A percentile compares a stretch with the other conserved stretches of the same genome.
phyloP scores from a whole-genome alignment of 1,140 invertebrate species.

The Maconellicoccus hirsutus region DNA sequence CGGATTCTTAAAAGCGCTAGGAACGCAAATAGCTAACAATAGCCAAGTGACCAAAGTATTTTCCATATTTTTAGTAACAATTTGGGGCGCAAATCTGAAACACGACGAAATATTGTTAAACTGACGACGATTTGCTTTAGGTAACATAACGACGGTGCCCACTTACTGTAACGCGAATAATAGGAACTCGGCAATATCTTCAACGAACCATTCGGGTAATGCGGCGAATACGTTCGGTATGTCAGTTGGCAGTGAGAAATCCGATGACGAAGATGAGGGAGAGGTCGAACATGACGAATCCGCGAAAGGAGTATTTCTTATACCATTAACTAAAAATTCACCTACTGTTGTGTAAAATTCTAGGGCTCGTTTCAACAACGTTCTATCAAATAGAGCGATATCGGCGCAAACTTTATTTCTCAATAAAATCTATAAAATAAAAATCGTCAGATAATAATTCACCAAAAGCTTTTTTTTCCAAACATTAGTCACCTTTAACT shows the following conservation, averaged over 20 bases:
- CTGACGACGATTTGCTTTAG: neutral
- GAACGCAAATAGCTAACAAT: constrained; percentile 75
- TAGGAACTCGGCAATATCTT: constrained; percentile 91
- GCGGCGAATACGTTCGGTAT: constrained; percentile 66
- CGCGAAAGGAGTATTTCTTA: constrained; percentile 36
- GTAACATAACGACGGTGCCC: neutral
- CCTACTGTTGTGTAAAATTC: constrained; percentile 78
- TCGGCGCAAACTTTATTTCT: constrained; percentile 72
- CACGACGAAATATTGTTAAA: constrained; percentile 25
- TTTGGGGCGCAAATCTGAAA: constrained; percentile 60
- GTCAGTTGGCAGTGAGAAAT: constrained; percentile 41
- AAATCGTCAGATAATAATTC: neutral
- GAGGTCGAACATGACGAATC: constrained; percentile 24
- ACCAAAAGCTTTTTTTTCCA: neutral
- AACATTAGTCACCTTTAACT: constrained; percentile 40
- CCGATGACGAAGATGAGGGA: constrained; percentile 30
- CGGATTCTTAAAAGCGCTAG: constrained; percentile 85
- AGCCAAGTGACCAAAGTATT: constrained; percentile 78
- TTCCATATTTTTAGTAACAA: constrained; percentile 64
- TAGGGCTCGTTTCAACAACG: constrained; percentile 61
- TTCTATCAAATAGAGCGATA: constrained; percentile 67
- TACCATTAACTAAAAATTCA: constrained; percentile 55
- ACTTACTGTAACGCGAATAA: constrained; percentile 84
- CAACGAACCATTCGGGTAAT: constrained; percentile 91
- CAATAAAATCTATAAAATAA: constrained; percentile 38